Conservation (phyloP, 2,888 invertebrate species). For the Geotrupes spiniger region DNA sequence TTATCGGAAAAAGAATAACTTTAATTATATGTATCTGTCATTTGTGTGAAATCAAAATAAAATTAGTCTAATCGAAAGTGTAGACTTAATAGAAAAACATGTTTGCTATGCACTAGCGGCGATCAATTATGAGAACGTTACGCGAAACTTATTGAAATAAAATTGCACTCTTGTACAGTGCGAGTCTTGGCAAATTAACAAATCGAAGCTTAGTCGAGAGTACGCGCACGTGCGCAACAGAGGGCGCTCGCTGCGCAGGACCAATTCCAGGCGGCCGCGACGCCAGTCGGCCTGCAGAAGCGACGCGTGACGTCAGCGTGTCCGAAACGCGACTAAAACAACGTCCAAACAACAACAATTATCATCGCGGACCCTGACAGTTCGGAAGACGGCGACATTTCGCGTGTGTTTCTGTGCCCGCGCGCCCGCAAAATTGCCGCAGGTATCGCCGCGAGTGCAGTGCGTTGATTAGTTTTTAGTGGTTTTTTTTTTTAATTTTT, state of each 20-base stretch:
- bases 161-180: constrained; percentile 18
- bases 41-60: too few relatives aligned
- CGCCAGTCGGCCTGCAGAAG: constrained; percentile 47
- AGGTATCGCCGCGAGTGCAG: too few relatives aligned
- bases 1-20: too few relatives aligned
- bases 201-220: constrained; percentile 46
- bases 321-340: not conserved
- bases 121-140: too few relatives aligned
- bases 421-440: too few relatives aligned
- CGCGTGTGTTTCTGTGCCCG: not conserved
- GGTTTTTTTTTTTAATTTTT: too few relatives aligned
- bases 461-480: too few relatives aligned
- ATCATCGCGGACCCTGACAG: not conserved
- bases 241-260: constrained; percentile 53
- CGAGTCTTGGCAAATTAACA: constrained; percentile 42
- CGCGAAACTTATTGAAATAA: constrained; percentile 13
- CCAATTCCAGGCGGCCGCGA: constrained; percentile 49
- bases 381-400: not conserved
- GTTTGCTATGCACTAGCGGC: too few relatives aligned
- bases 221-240: constrained; percentile 50
- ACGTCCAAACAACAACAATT: constrained; percentile 3
- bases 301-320: constrained; percentile 32
- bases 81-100: too few relatives aligned
- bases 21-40: too few relatives aligned
- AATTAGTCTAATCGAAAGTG: too few relatives aligned